Evolutionary conservation across 2,888 invertebrate species (phyloP).

Genomic region (Liodrosophila aerea): DNA sequence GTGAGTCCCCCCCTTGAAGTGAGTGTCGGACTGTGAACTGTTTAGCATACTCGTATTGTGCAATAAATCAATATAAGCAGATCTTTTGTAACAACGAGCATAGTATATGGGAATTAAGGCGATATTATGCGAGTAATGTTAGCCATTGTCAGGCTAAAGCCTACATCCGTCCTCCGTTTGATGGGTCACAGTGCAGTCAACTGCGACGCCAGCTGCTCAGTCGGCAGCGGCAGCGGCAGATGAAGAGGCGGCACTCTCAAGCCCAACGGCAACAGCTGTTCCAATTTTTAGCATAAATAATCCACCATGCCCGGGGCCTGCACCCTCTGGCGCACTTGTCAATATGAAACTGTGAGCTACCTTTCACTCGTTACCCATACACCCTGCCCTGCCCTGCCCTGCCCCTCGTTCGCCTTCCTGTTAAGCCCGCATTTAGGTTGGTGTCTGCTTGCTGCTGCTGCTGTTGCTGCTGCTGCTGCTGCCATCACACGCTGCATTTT

Average conservation of each 20-base stretch:
- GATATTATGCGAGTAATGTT: too few relatives aligned
- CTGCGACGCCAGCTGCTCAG: constrained; percentile 21
- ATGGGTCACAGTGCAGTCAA: constrained; percentile 5
- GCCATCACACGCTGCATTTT: constrained; percentile 65
- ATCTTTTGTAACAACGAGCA: not conserved
- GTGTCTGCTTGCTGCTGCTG: constrained; percentile 17
- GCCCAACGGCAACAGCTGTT: constrained; percentile 64
- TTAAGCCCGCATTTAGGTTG: constrained; percentile 46
- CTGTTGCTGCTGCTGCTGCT: constrained; percentile 40
- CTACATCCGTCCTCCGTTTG: too few relatives aligned
- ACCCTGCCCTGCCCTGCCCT: not conserved
- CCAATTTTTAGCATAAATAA: constrained; percentile 75
- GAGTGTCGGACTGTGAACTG: constrained; percentile 26
- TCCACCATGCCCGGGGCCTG: constrained; percentile 32
- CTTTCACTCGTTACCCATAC: not conserved
- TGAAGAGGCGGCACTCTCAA: constrained; percentile 28
- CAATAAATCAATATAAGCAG: constrained; percentile 40
- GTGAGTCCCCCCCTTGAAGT: constrained; percentile 16
- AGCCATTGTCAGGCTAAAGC: too few relatives aligned
- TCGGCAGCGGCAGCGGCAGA: constrained; percentile 3
- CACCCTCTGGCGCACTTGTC: constrained; percentile 58
- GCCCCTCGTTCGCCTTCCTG: not conserved
- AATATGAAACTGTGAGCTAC: constrained; percentile 57
- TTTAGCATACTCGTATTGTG: constrained; percentile 30
- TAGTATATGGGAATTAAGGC: too few relatives aligned